Base-by-base conservation (phyloP, 1,140 invertebrate genomes). In the Trissolcus basalis region DNA sequence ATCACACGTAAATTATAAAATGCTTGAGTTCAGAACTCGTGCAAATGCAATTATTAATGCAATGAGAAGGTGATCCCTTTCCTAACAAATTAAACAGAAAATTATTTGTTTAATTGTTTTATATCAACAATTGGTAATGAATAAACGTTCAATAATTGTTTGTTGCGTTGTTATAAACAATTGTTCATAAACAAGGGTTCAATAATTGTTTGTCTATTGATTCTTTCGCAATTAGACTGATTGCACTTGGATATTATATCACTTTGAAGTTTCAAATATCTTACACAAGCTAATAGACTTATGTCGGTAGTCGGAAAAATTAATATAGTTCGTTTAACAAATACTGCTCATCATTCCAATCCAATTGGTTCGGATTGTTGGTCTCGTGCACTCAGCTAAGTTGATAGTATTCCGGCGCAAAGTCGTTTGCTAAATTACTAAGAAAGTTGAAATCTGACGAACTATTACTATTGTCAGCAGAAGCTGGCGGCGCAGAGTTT, bases 381-480 rank as follows among this genome's bases (percentile, higher is more conserved):
- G 71, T 80, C 77, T 87, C 86, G 74, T 86, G 75, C 55, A 84
- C 87, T 89, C 87, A 89, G 83, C 87, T 89, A 59, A 96, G 93
- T 86, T 95, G 94, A 88, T 96, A 96, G 84, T 97, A 97, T 85
- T 97, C 96, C 0, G 95, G 95, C 0, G 94, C 94, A 83, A 96
- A 96, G 81, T 96, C 95, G 86, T 96, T 96, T 54, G 95, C 95
- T 78, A 97, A 89, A 82, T 95, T 96, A 81, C 94, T 96, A 41
- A 97, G 90, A 81, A 97, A 97, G 85, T 96, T 96, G 85, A 97
- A 96, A 82, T 97, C 96, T 7, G 95, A 96, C 0, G 94, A 96
- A 81, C 94, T 95, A 82, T 96, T 96, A 75, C 93, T 95, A 85
- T 95, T 95, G 73, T 96, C 94, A n/a, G 87, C 92, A 86, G 83